These are phyloP conservation scores for Drosophila nasuta DNA, from an alignment of 1,140 invertebrate species.

Conservation along the genomic window DNA sequence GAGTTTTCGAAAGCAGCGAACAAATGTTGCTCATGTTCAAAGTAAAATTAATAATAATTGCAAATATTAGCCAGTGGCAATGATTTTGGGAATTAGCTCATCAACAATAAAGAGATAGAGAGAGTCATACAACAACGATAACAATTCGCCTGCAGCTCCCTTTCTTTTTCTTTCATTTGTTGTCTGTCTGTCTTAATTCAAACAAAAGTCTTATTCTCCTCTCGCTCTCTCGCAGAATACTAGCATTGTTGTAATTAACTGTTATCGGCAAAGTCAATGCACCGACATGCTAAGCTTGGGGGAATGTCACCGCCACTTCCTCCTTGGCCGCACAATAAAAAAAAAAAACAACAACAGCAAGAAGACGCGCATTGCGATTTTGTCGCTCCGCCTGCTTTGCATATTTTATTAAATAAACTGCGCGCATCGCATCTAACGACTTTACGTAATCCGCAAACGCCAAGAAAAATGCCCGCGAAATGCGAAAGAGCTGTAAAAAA, in stretches of 20 bases:
- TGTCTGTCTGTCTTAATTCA: not conserved
- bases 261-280: conserved; percentile 54
- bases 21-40: conserved; percentile 23
- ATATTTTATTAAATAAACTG: conserved; percentile 74
- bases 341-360: conserved; percentile 11
- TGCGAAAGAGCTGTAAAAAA: conserved; percentile 36
- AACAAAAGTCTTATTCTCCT: not conserved
- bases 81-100: conserved; percentile 8
- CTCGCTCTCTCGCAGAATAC: conserved; percentile 7
- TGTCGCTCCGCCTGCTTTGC: conserved; percentile 61
- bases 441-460: conserved; percentile 61
- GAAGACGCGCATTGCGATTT: conserved; percentile 24
- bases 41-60: conserved; percentile 48
- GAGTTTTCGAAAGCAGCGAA: conserved; percentile 22
- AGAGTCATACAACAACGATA: conserved; percentile 1
- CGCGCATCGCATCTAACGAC: conserved; percentile 70
- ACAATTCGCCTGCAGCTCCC: conserved; percentile 24
- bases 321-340: conserved; percentile 12
- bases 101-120: conserved; percentile 9
- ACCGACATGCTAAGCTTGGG: conserved; percentile 32
- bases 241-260: conserved; percentile 50
- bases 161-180: conserved; percentile 1
- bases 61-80: conserved; percentile 38
- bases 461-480: conserved; percentile 46
- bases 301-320: conserved; percentile 17